phyloP scores from a whole-genome alignment of 2,797 vertebrate species.

The Philypnodon macrostomus region DNA sequence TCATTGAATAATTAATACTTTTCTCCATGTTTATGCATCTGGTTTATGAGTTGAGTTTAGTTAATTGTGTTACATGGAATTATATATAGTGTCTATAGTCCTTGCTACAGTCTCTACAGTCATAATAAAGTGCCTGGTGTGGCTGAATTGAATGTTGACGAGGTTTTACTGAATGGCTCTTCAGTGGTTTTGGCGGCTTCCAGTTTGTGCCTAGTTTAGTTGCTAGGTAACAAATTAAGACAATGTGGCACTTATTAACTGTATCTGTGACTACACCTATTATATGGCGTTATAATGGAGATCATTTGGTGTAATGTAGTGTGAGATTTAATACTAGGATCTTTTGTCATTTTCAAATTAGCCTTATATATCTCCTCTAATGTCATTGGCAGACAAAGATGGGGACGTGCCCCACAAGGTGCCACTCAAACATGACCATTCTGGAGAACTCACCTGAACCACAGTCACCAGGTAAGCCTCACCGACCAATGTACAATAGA shows the following conservation, averaged over 20 bases:
- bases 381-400: conserved; percentile 34
- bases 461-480: conserved; percentile 54
- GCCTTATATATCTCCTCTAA: background rate
- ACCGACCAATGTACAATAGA: background rate
- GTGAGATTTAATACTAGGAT: background rate
- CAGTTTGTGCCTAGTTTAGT: conserved; percentile 26
- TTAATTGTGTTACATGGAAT: too few species aligned
- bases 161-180: conserved; percentile 6
- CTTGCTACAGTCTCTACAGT: too few species aligned
- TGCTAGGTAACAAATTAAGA: conserved; percentile 4
- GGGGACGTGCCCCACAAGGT: conserved; percentile 67
- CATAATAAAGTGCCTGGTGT: background rate
- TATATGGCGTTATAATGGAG: background rate
- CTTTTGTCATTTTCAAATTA: background rate
- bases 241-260: background rate
- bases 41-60: too few species aligned
- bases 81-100: too few species aligned
- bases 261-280: background rate
- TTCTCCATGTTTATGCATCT: too few species aligned
- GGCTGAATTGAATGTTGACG: background rate
- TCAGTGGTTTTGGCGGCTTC: conserved; percentile 48
- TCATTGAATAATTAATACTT: too few species aligned
- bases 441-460: conserved; percentile 53
- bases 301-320: background rate
- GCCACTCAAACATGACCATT: conserved; percentile 25